Evolutionary conservation across 23 tunicate species (phyloP), one percentile per base, ranked within the genome.

Genomic region (Ascidia mentula): DNA sequence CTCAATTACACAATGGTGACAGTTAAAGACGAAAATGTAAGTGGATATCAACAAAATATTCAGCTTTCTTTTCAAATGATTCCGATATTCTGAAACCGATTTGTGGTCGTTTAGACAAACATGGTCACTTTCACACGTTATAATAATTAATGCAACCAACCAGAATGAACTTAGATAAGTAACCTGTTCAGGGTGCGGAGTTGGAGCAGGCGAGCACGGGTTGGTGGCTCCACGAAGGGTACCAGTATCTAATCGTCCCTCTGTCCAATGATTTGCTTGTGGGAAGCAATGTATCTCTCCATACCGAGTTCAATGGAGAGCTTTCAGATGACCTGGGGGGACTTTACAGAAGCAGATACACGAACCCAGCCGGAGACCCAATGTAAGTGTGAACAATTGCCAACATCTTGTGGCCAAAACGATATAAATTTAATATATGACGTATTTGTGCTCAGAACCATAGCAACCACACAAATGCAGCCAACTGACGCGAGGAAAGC

Each of bases 391-490:
- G 12, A 15, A 42, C 53, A 15, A 12, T 15, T 12, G 53, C 53
- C 53, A 42, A 12, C 53, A 12, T 28, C 13, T 6, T 6, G 13
- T 53, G 13, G 1, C 65, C 65, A 53, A 53, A 6, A 53, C 22
- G 7, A 53, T 53, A 53, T 3, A 9, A 53, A 9, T 5, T 9
- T 53, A 5, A 9, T 1, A 53, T 1, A 53, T 53, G 65, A 9
- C 13, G 53, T 42, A 9, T 53, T 6, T 53, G 22, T 59, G 42
- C 60, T 18, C 72, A 92, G 97, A 38, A 88, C 88, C 26, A 87
- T 92, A 9, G 97, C 97, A 4, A 92, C 97, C 0, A 87, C 97
- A 45, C 97, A 92, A 76, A 92, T 92, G 97, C 88, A 92, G 69
- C 79, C 92, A n/a, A 92, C 97, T 31, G 97, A 83, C 35, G 97